Base-by-base conservation (phyloP, 2,888 invertebrate genomes). In the Aphodius sticticus region DNA sequence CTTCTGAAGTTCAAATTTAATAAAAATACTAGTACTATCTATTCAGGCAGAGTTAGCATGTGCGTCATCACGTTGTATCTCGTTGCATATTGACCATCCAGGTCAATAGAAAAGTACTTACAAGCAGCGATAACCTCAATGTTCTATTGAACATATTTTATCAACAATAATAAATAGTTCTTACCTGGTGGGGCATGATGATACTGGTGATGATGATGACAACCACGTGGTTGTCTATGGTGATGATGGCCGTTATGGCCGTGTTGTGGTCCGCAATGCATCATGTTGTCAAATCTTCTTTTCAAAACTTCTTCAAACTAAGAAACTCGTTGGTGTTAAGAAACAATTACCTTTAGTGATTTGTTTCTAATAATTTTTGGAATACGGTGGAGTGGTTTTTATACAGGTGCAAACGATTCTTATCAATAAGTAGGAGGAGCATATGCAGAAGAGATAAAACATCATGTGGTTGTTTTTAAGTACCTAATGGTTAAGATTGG, bases 101-200 rank as follows among this genome's bases (percentile, higher is more conserved):
- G n/a, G n/a, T n/a, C n/a, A n/a, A n/a, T n/a, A n/a, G n/a, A n/a
- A n/a, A n/a, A n/a, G n/a, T n/a, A n/a, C n/a, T n/a, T n/a, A n/a
- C n/a, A n/a, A n/a, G n/a, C n/a, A n/a, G n/a, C n/a, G n/a, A n/a
- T n/a, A n/a, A n/a, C n/a, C n/a, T n/a, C n/a, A n/a, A n/a, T n/a
- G n/a, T n/a, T n/a, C n/a, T n/a, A n/a, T 26, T 3, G 26, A 53
- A 5, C 1, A 53, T 12, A 9, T 1, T 26, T 26, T 26, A 26
- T 26, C 53, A 7, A 53, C 12, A 26, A 26, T 26, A 26, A 26
- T 26, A 26, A 75, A 6, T 7, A 6, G 14, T 53, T 15, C 16
- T 76, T 53, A 79, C 79, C 77, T 79, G 77, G 6, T 69, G 79
- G 38, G 6, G 53, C 9, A 53, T 53, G 53, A 5, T 53, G 53